Evolutionary conservation across 2,113 vertebrate genomes (phyloP).

Genomic region (Megaceryle torquata): DNA sequence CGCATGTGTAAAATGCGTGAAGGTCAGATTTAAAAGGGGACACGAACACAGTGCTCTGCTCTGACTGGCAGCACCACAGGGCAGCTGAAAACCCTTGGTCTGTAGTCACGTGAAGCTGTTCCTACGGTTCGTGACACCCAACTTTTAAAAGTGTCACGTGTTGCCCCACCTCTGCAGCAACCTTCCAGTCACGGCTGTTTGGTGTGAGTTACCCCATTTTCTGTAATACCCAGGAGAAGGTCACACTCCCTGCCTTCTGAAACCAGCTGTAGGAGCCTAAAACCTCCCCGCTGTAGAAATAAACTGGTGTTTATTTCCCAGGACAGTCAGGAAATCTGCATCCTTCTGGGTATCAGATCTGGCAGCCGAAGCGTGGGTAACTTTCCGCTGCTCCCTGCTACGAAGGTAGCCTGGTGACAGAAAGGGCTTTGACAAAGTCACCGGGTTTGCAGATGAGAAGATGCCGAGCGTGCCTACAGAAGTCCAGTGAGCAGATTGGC

Average conservation of each 20-base stretch:
- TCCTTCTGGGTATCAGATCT: background rate
- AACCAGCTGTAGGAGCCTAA: background rate
- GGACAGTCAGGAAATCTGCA: background rate
- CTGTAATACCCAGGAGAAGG: background rate
- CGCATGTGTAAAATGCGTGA: accelerated
- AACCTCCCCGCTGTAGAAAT: background rate
- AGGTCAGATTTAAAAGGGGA: background rate
- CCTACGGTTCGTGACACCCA: accelerated
- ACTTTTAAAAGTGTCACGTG: accelerated
- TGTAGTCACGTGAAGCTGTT: background rate
- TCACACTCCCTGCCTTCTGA: background rate
- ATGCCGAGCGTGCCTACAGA: accelerated
- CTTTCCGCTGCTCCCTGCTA: background rate
- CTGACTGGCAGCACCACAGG: accelerated
- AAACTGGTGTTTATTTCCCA: background rate
- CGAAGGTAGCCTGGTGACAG: background rate
- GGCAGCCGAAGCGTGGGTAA: background rate
- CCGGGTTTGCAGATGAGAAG: background rate
- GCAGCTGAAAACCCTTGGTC: background rate
- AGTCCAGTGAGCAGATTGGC: accelerated
- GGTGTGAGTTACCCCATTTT: accelerated
- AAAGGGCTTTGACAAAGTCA: background rate
- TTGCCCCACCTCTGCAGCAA: background rate
- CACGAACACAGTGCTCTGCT: background rate
- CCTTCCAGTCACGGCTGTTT: accelerated